Base-by-base conservation (phyloP, 2,888 invertebrate genomes). In the Eupithecia dodoneata region DNA sequence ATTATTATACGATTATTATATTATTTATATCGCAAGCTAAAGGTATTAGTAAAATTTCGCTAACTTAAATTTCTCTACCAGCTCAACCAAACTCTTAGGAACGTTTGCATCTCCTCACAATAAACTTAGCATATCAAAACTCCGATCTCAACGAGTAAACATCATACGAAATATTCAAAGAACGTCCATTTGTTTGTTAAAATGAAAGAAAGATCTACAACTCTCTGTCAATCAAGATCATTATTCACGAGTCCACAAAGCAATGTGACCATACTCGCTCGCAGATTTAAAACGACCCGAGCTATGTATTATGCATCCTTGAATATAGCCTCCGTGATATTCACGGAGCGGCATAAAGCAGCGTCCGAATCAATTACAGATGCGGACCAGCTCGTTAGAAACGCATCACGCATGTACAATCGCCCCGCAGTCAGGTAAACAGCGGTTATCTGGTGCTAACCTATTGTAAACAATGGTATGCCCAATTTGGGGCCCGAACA, bases 401-500 rank as follows among this genome's bases (percentile, higher is more conserved):
- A 94, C 94, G 95, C 94, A 93, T 94, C 94, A 94, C 94, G 94
- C 94, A 95, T 95, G 91, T 93, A 91, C 93, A 94, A 94, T 94
- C 92, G 93, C 85, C 85, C 86, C 87, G 89, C 87, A 82, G 90
- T 89, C 90, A 90, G 89, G 91, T 89, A 91, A 92, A 91, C 93
- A 91, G 88, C 88, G 88, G 89, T 92, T 93, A 92, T 92, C 92
- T 93, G 92, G 93, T 92, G 93, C 92, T 92, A 92, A 92, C 89
- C 90, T 89, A 90, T 88, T 87, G 88, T 81, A 87, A 90, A 94
- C 94, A 94, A 94, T 94, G 94, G 93, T 78, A 84, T 87, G 88
- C 90, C 94, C 93, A 94, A 94, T 93, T 93, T 91, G 91, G 93
- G 86, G 83, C 83, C 85, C 84, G 85, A 86, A 88, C 87, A 88